Base-by-base conservation (phyloP, 2,113 vertebrate genomes). In the Riparia riparia region DNA sequence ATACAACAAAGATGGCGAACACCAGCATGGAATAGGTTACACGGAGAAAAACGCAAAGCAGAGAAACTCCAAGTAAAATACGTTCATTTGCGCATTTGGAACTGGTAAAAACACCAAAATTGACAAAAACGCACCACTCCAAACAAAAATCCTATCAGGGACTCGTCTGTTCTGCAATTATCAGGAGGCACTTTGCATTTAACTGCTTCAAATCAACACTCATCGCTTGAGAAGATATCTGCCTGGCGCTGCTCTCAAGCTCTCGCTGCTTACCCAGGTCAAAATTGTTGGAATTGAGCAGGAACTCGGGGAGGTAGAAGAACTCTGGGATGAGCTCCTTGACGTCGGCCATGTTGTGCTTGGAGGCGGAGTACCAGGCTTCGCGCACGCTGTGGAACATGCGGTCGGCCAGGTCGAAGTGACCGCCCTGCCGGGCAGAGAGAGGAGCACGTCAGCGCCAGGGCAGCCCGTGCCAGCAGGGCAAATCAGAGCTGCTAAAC, bases 321-420 rank as follows among this genome's bases (percentile, higher is more conserved):
- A 99, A 99, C 97, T 99, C 99, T 0, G 99, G 99, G 96, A 99
- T 99, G 66, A 99, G 99, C 92, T 99, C 99, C 96, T 99, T 99
- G 12, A 99, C 99, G 0, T 99, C 99, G 11, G 99, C 99, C 99
- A 99, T 99, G 98, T 99, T 99, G 98, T 99, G 99, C 95, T 99
- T 99, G 22, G 99, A 99, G 3, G 99, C 99, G 0, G 99, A 99
- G 53, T 98, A 98, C 99, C 99, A 99, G 73, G 98, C 99, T 94
- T 99, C 99, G 0, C 99, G 98, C 6, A 99, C 98, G 3, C 99
- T 99, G 98, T 99, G 99, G 97, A 99, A 99, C 99, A 99, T 99
- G 70, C 99, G 96, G 98, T 99, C 99, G 4, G 99, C 99, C 97
- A 99, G 97, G 98, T 99, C 99, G 7, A 99, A 99, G 93, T 99